Evolutionary conservation across 2,797 vertebrate genomes (phyloP).

Genomic region (Brachyrhaphis roseni): DNA sequence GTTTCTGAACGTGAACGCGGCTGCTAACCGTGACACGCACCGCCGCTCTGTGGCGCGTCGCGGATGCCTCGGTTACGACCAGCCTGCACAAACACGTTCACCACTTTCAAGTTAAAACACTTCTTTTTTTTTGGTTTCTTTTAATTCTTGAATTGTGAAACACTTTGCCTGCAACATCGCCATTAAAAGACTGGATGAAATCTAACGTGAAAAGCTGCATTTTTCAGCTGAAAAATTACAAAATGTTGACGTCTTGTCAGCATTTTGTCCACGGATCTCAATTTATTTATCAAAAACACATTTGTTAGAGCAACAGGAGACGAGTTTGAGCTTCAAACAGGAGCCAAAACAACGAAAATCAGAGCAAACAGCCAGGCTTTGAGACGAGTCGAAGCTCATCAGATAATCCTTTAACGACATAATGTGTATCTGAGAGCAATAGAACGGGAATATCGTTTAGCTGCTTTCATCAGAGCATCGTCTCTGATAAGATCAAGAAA

Average conservation of each 20-base stretch:
- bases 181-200: slow-evolving; percentile 1
- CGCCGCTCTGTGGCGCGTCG: slow-evolving; percentile 26
- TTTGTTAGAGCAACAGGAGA: slow-evolving; percentile 39
- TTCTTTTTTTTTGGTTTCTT: background rate
- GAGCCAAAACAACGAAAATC: slow-evolving; percentile 62
- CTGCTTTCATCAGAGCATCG: slow-evolving; percentile 59
- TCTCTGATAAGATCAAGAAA: slow-evolving; percentile 54
- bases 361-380: slow-evolving; percentile 47
- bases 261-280: slow-evolving; percentile 19
- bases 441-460: slow-evolving; percentile 59
- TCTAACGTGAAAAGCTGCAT: background rate
- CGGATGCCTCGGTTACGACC: slow-evolving; percentile 12
- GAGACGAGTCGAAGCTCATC: slow-evolving; percentile 56
- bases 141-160: background rate
- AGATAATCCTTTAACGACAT: slow-evolving; percentile 69
- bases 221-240: slow-evolving; percentile 2
- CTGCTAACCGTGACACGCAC: slow-evolving; percentile 35
- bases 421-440: slow-evolving; percentile 62
- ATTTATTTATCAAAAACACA: slow-evolving; percentile 32
- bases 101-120: background rate
- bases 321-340: slow-evolving; percentile 70
- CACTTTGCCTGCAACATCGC: background rate
- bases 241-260: slow-evolving; percentile 15
- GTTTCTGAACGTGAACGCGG: slow-evolving; percentile 50
- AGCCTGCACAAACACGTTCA: slow-evolving; percentile 10